phyloP scores from a whole-genome alignment of 1,140 invertebrate species.

The Drosophila ercepeae region DNA sequence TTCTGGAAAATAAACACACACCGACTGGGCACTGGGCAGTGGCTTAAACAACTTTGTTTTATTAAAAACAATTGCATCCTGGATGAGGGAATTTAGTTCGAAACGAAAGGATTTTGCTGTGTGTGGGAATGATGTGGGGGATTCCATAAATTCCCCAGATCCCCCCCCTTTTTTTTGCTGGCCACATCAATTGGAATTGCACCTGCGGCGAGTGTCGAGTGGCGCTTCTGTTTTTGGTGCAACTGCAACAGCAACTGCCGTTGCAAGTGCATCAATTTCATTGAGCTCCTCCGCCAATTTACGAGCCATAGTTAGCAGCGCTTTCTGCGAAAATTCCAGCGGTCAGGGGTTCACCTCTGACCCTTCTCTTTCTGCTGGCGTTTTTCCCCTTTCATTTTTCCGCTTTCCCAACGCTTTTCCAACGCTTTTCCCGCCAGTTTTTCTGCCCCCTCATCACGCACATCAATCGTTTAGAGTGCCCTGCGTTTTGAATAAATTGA shows the following conservation, averaged over 20 bases:
- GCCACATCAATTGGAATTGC: conserved; percentile 54
- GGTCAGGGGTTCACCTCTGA: conserved; percentile 39
- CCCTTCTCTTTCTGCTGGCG: background rate
- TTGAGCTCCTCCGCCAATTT: conserved; percentile 56
- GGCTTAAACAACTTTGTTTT: background rate
- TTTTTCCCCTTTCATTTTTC: background rate
- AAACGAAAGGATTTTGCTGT: background rate
- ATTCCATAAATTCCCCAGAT: conserved; percentile 38
- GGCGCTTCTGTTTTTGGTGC: background rate
- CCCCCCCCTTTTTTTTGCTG: conserved; percentile 5
- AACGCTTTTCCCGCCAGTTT: background rate
- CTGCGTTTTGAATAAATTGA: conserved; percentile 56
- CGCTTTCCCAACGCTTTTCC: too few relatives aligned
- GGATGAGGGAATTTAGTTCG: background rate
- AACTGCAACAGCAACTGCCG: conserved; percentile 4
- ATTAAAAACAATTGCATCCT: background rate
- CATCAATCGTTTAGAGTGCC: conserved; percentile 55
- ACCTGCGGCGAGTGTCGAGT: conserved; percentile 31
- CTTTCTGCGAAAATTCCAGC: conserved; percentile 42
- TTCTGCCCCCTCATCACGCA: conserved; percentile 12
- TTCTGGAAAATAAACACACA: background rate
- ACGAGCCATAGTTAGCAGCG: conserved; percentile 51
- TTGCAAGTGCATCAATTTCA: conserved; percentile 48
- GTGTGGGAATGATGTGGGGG: conserved; percentile 24
- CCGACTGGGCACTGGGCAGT: background rate